Conservation (phyloP, 2,113 vertebrate genomes). For the Strigops habroptila region DNA sequence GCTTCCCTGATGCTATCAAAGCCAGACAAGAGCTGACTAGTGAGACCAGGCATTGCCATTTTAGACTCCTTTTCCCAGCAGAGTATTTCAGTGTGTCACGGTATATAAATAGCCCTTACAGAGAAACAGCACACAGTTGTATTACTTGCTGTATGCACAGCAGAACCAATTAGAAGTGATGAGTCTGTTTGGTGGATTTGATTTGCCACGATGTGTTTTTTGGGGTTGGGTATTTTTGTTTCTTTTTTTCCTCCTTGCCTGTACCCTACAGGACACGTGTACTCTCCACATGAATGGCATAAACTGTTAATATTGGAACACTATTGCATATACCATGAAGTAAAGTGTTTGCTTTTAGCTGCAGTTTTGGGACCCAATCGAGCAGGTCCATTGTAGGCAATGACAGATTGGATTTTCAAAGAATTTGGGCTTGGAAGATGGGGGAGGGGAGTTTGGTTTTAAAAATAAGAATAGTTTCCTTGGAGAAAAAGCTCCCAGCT, state of each 20-base stretch:
- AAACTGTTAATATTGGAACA: background rate
- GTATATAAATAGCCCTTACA: constrained; percentile 18
- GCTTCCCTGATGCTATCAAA: constrained; percentile 55
- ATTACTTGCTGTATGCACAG: background rate
- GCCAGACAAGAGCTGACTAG: constrained; percentile 59
- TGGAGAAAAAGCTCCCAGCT: background rate
- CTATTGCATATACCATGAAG: background rate
- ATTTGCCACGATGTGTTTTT: constrained; percentile 7
- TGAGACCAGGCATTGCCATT: constrained; percentile 3
- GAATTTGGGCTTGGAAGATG: background rate
- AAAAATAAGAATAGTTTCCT: background rate
- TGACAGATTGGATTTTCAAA: background rate
- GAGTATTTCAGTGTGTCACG: constrained; percentile 42
- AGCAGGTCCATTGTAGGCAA: background rate
- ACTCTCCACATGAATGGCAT: background rate
- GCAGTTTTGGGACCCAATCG: rapidly evolving
- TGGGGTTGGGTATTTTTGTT: background rate
- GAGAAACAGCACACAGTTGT: background rate
- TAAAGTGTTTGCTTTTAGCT: background rate
- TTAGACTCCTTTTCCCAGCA: background rate
- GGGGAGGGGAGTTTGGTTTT: background rate
- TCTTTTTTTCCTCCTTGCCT: background rate
- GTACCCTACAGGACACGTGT: background rate
- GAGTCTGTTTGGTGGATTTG: constrained; percentile 38
- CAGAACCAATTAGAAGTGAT: constrained; percentile 34